Conservation (phyloP, 2,888 invertebrate genomes). For the Falcaria lacertinaria region DNA sequence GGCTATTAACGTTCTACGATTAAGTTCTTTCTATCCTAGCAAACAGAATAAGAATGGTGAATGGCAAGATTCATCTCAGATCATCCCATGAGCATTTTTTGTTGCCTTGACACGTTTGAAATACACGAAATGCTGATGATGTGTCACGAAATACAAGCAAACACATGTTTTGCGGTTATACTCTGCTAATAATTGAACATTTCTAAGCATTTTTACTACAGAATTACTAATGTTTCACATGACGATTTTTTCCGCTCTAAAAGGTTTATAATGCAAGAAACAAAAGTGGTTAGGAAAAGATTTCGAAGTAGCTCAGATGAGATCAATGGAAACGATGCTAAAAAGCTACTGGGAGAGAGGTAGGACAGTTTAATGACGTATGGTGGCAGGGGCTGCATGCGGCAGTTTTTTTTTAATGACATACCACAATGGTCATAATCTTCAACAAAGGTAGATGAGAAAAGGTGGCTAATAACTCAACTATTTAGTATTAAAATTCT, state of each 20-base stretch:
- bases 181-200: no score
- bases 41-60: not conserved
- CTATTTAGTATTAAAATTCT: no score
- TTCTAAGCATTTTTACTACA: no score
- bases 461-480: no score
- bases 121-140: not conserved
- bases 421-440: no score
- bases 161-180: no score
- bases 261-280: constrained; percentile 35
- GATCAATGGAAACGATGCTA: constrained; percentile 47
- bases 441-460: no score
- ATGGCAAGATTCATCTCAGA: not conserved
- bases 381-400: constrained; percentile 9
- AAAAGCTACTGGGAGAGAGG: constrained; percentile 55
- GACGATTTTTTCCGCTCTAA: constrained; percentile 14
- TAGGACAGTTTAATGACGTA: constrained; percentile 19
- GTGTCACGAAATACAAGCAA: not conserved
- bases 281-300: constrained; percentile 49
- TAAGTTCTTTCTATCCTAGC: no score
- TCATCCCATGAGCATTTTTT: not conserved
- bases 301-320: constrained; percentile 52
- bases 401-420: constrained; percentile 12
- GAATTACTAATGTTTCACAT: no score
- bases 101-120: not conserved
- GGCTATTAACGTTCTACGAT: no score